Evolutionary conservation across 1,140 invertebrate genomes (phyloP).

Genomic region (Hermetia illucens): DNA sequence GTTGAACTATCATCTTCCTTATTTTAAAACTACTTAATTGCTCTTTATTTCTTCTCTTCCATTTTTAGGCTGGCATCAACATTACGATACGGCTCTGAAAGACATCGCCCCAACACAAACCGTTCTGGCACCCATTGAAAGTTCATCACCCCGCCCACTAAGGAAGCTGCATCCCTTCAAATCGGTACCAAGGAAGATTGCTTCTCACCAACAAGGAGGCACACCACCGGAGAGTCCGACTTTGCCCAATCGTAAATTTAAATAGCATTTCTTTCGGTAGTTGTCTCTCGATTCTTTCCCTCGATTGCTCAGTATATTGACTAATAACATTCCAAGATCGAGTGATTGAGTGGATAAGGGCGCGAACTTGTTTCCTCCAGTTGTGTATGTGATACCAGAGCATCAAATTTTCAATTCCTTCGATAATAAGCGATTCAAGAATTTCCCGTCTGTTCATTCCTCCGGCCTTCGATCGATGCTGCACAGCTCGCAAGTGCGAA

Average conservation of each 20-base stretch:
- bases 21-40: not conserved
- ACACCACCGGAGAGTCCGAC: slow-evolving; percentile 37
- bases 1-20: not conserved
- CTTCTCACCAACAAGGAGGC: slow-evolving; percentile 19
- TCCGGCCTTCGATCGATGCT: too few species aligned
- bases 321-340: too few species aligned
- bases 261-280: too few species aligned
- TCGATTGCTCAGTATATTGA: too few species aligned
- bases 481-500: too few species aligned
- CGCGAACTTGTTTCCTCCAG: too few species aligned
- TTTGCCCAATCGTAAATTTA: slow-evolving; percentile 23
- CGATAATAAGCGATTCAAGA: too few species aligned
- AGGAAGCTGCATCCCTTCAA: slow-evolving; percentile 36
- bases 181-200: slow-evolving; percentile 29
- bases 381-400: too few species aligned
- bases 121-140: slow-evolving; percentile 11
- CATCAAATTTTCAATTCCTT: too few species aligned
- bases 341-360: too few species aligned
- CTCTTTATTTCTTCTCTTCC: slow-evolving; percentile 1
- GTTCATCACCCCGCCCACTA: slow-evolving; percentile 32
- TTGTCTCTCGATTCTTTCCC: too few species aligned
- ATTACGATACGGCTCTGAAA: slow-evolving; percentile 18
- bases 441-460: too few species aligned
- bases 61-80: slow-evolving; percentile 23
- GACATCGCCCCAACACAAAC: slow-evolving; percentile 15